Conservation (phyloP, 2,888 invertebrate genomes). For the Sthenelais limicola region DNA sequence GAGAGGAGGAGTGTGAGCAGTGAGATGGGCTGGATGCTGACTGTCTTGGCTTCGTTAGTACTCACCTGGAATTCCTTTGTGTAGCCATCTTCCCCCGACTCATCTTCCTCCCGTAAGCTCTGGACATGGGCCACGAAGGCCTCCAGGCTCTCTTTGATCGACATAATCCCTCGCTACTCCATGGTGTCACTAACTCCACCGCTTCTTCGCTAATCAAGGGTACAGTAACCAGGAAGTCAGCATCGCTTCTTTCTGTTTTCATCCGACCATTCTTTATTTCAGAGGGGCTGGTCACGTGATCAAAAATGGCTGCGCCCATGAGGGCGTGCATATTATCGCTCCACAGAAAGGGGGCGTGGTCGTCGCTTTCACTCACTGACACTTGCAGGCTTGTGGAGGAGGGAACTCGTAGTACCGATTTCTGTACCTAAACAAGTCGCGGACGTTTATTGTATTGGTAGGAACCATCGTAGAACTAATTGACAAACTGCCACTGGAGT, state of each 20-base stretch:
- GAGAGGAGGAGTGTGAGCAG: no score
- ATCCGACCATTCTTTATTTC: conserved; percentile 37
- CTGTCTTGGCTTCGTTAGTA: neutral
- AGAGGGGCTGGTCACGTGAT: conserved; percentile 30
- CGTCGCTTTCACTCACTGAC: no score
- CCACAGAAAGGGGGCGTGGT: conserved; percentile 21
- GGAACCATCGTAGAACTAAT: no score
- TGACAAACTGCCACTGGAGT: no score
- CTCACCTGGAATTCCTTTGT: conserved; percentile 42
- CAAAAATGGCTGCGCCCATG: conserved; percentile 34
- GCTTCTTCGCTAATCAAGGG: conserved; percentile 12
- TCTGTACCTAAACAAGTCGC: no score
- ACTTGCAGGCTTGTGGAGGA: no score
- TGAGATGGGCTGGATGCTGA: no score
- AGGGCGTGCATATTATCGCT: conserved; percentile 22
- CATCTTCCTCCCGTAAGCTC: conserved; percentile 26
- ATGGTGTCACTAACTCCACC: conserved; percentile 11
- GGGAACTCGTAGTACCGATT: no score
- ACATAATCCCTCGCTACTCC: conserved; percentile 37
- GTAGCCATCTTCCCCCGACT: conserved; percentile 36
- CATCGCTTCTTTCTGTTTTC: neutral
- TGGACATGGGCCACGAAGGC: conserved; percentile 38
- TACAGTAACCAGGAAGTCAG: conserved; percentile 27
- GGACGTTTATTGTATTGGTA: no score
- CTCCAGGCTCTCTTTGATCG: conserved; percentile 39